These are phyloP conservation scores for Catocala nupta DNA, from an alignment of 2,888 invertebrate genomes.

Conservation along the genomic window DNA sequence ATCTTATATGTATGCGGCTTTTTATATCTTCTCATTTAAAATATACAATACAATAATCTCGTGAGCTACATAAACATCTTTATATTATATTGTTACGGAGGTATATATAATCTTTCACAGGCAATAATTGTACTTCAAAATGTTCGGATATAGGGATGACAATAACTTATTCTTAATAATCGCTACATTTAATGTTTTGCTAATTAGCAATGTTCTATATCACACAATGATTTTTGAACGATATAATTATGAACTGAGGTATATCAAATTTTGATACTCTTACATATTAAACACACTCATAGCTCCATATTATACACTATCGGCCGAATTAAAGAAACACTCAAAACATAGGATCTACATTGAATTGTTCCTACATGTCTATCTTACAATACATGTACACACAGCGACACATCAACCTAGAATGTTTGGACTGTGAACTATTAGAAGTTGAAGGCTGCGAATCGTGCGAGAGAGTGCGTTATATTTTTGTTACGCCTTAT, in stretches of 20 bases:
- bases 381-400: constrained; percentile 11
- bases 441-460: too few relatives aligned
- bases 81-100: constrained; percentile 48
- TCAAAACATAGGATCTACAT: constrained; percentile 20
- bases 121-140: constrained; percentile 55
- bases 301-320: constrained; percentile 28
- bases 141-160: constrained; percentile 39
- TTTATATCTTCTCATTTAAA: constrained; percentile 21
- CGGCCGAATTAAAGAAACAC: constrained; percentile 33
- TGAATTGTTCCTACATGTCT: constrained; percentile 27
- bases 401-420: too few relatives aligned
- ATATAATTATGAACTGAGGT: constrained; percentile 2
- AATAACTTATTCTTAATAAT: constrained; percentile 21
- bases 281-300: constrained; percentile 39
- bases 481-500: too few relatives aligned
- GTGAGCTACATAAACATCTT: constrained; percentile 47
- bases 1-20: constrained; percentile 22
- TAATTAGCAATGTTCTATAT: constrained; percentile 17
- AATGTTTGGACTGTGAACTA: too few relatives aligned
- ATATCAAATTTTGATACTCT: constrained; percentile 4
- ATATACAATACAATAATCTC: constrained; percentile 39
- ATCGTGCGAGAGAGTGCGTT: too few relatives aligned
- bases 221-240: constrained; percentile 20
- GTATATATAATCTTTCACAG: constrained; percentile 60
- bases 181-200: constrained; percentile 21